Conservation (phyloP, 2,113 vertebrate species). For the Phylloscopus trochiloides region DNA sequence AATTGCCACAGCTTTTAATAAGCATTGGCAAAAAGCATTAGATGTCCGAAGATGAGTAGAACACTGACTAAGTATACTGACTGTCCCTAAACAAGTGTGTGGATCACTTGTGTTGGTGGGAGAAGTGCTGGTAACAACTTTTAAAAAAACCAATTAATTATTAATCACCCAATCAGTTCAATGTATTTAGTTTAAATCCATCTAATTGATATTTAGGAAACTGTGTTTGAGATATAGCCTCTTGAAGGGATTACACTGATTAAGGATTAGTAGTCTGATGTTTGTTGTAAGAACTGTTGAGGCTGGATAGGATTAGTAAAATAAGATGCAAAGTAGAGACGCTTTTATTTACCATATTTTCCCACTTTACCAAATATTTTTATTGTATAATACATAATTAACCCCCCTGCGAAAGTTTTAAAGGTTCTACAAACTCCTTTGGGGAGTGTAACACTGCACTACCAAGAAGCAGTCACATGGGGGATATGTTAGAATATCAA, state of each 20-base stretch:
- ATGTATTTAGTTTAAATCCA: slow-evolving; percentile 67
- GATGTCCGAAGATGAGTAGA: background rate
- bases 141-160: slow-evolving; percentile 16
- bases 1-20: background rate
- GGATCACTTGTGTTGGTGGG: background rate
- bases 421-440: background rate
- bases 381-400: slow-evolving; percentile 24
- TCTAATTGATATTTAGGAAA: slow-evolving; percentile 74
- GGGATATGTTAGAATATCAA: slow-evolving; percentile 27
- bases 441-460: background rate
- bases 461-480: slow-evolving; percentile 47
- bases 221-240: slow-evolving; percentile 50
- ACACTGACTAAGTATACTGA: background rate
- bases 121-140: background rate
- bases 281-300: slow-evolving; percentile 64
- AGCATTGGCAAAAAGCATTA: background rate
- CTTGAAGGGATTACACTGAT: slow-evolving; percentile 72
- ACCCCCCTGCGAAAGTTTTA: background rate
- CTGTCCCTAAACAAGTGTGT: background rate
- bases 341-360: slow-evolving; percentile 44
- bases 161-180: slow-evolving; percentile 25
- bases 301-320: slow-evolving; percentile 59
- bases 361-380: slow-evolving; percentile 51
- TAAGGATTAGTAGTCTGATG: slow-evolving; percentile 72
- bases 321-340: slow-evolving; percentile 57